Evolutionary conservation across 2,888 invertebrate species (phyloP).

Genomic region (Merodon equestris): DNA sequence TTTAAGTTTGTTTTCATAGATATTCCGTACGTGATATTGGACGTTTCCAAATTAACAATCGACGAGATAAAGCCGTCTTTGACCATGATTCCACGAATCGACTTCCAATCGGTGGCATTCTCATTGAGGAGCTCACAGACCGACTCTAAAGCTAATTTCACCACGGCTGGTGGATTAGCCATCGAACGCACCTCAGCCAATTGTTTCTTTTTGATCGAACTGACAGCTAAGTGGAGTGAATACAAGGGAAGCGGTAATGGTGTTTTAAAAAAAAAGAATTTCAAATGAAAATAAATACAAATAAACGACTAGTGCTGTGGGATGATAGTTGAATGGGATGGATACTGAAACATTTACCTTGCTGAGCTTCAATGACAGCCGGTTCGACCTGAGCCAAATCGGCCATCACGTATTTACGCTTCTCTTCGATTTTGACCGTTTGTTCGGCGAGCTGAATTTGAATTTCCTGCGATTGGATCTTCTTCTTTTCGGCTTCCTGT

Average conservation of each 20-base stretch:
- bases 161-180: constrained; percentile 95
- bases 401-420: constrained; percentile 95
- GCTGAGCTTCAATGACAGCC: constrained; percentile 98
- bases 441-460: constrained; percentile 91
- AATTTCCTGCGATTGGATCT: constrained; percentile 98
- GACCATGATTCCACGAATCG: constrained; percentile 93
- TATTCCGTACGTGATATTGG: constrained; percentile 88
- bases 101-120: constrained; percentile 95
- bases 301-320: constrained; percentile 26
- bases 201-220: constrained; percentile 97
- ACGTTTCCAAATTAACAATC: constrained; percentile 96
- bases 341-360: constrained; percentile 82
- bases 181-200: constrained; percentile 96
- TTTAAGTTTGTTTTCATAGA: constrained; percentile 60
- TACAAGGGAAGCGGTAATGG: constrained; percentile 60
- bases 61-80: constrained; percentile 97
- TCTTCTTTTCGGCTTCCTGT: constrained; percentile 99
- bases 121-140: constrained; percentile 96
- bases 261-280: constrained; percentile 51
- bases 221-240: constrained; percentile 83
- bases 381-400: constrained; percentile 99
- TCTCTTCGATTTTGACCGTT: constrained; percentile 95
- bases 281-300: too few species aligned
- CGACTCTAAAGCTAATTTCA: constrained; percentile 96
- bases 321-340: constrained; percentile 16